Evolutionary conservation across 1,140 invertebrate species (phyloP).

Genomic region (Leguminivora glycinivorella): DNA sequence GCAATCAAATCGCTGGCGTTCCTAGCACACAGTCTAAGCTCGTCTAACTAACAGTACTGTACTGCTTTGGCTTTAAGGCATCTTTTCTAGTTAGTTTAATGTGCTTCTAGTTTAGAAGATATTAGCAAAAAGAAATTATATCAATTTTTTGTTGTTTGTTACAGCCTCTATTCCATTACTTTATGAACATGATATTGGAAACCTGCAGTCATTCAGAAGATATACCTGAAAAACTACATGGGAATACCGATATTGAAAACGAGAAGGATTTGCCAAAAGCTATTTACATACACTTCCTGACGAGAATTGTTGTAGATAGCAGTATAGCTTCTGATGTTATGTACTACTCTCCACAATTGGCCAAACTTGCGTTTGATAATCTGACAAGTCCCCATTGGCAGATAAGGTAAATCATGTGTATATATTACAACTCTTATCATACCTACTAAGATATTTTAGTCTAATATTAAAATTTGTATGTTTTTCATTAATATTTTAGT

Average conservation of each 20-base stretch:
- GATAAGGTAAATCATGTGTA: constrained; percentile 61
- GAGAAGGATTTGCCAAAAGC: constrained; percentile 71
- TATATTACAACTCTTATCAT: too few species aligned
- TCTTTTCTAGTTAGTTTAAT: too few species aligned
- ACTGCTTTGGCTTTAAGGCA: too few species aligned
- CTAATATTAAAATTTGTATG: too few species aligned
- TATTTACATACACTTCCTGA: constrained; percentile 71
- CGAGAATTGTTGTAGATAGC: constrained; percentile 70
- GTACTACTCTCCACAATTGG: constrained; percentile 68
- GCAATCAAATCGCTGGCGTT: too few species aligned
- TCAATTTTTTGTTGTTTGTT: constrained; percentile 33
- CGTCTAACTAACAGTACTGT: too few species aligned
- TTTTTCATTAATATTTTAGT: too few species aligned
- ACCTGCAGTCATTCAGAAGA: constrained; percentile 44
- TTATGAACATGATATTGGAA: constrained; percentile 55
- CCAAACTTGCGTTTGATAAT: constrained; percentile 67
- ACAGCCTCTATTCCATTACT: constrained; percentile 65
- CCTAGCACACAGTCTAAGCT: too few species aligned
- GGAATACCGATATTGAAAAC: constrained; percentile 39
- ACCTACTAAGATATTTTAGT: too few species aligned
- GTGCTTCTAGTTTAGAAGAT: too few species aligned
- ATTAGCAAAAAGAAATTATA: too few species aligned
- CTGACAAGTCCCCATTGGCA: constrained; percentile 71
- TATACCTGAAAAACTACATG: constrained; percentile 28
- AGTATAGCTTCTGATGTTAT: constrained; percentile 69